Evolutionary conservation across 2,888 invertebrate species (phyloP).

Genomic region (Limenitis arthemis): DNA sequence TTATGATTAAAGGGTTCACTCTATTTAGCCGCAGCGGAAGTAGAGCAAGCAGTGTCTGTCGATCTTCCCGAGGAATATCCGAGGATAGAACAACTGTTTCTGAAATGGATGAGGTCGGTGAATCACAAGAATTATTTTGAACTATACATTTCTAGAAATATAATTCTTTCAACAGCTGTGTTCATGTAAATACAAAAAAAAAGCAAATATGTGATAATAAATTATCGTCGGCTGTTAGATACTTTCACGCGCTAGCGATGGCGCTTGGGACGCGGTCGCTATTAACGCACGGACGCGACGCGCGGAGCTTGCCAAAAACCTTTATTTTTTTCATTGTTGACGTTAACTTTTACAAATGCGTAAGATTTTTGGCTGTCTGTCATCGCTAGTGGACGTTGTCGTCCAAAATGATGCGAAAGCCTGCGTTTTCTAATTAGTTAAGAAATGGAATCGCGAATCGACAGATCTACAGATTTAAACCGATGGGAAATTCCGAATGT

Average conservation of each 20-base stretch:
- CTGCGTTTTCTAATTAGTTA: constrained; percentile 29
- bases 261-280: constrained; percentile 36
- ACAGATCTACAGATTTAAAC: constrained; percentile 27
- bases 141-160: constrained; percentile 3
- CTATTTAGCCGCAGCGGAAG: constrained; percentile 71
- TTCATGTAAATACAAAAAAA: constrained; percentile 23
- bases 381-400: constrained; percentile 37
- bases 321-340: constrained; percentile 49
- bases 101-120: constrained; percentile 75
- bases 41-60: constrained; percentile 70
- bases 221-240: constrained; percentile 40
- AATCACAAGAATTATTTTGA: constrained; percentile 20
- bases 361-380: constrained; percentile 43
- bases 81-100: constrained; percentile 77
- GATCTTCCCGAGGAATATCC: constrained; percentile 68
- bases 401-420: constrained; percentile 43
- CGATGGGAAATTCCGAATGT: constrained; percentile 30
- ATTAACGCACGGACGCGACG: constrained; percentile 36
- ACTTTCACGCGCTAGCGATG: constrained; percentile 35
- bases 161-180: constrained; percentile 5
- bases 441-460: constrained; percentile 12
- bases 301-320: constrained; percentile 50
- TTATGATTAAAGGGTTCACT: constrained; percentile 87
- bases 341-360: constrained; percentile 38
- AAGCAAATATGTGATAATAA: constrained; percentile 41